Conservation (phyloP, 2,797 vertebrate genomes). For the Tamandua tetradactyla region DNA sequence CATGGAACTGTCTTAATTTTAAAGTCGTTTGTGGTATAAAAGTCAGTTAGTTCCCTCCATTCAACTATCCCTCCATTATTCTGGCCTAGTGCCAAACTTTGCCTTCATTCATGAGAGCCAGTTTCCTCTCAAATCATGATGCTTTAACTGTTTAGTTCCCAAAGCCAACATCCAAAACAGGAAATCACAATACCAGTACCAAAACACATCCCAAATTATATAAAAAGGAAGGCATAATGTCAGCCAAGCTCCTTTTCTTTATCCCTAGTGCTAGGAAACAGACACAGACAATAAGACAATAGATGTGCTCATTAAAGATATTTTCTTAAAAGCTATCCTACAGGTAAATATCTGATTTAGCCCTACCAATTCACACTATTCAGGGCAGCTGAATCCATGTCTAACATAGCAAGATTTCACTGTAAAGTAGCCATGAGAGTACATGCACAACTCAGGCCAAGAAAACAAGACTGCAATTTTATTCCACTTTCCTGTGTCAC, state of each 20-base stretch:
- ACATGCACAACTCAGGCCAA: neutral
- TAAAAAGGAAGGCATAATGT: neutral
- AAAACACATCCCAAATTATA: constrained; percentile 52
- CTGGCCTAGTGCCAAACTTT: constrained; percentile 84
- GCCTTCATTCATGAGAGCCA: constrained; percentile 83
- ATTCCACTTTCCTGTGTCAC: neutral
- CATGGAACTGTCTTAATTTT: constrained; percentile 92
- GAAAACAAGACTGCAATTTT: neutral
- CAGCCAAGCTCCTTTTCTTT: constrained; percentile 34
- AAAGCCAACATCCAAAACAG: constrained; percentile 60
- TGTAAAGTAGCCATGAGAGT: neutral
- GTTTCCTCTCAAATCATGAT: constrained; percentile 75
- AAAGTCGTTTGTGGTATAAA: constrained; percentile 89
- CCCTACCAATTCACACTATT: neutral
- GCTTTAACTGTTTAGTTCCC: constrained; percentile 82
- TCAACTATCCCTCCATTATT: constrained; percentile 59
- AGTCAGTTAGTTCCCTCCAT: constrained; percentile 83
- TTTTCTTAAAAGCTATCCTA: neutral
- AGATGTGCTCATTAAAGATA: neutral
- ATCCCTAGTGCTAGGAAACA: constrained; percentile 11
- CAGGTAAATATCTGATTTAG: neutral
- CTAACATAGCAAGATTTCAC: constrained; percentile 17
- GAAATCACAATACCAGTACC: constrained; percentile 59
- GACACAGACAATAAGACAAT: neutral
- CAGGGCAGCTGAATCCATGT: neutral